Evolutionary conservation across 2,797 vertebrate species (phyloP), one percentile per base, ranked within the genome.

Genomic region (Schizopygopsis malacanthus): DNA sequence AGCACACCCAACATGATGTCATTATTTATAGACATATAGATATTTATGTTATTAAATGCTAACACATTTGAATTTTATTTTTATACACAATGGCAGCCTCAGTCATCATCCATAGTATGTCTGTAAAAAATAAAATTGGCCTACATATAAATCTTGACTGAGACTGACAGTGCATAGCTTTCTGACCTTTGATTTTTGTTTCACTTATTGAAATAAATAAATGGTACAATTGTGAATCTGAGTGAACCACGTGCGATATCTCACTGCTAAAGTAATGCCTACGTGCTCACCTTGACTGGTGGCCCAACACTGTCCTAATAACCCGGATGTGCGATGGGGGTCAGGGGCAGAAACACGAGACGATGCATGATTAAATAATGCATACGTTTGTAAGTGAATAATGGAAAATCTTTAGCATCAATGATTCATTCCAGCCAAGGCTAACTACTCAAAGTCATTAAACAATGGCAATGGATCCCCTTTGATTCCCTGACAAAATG

Each of bases 301-400:
- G 6, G 3, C 61, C 45, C 33, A 84, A 54, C 73, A 52, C 9
- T 28, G 47, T 54, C 13, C 2, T 75, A 8, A 41, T 13, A 33
- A 59, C n/a, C 6, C 50, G 41, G 13, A 47, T 10, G 54, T 65
- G 28, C 16, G 11, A 61, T n/a, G 18, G n/a, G 37, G 78, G 70
- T 59, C 69, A 59, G 47, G 70, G 61, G 77, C 70, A 45, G 86
- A 81, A 86, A 85, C 70, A 63, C 0, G 82, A 88, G 18, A 76
- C 15, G 25, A 25, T 41, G 65, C 47, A 37, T 45, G 43, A 45
- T 47, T 88, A 78, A 88, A 88, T 88, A 75, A 89, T 89, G 73
- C 52, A 89, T 69, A 50, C 25, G 22, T 84, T 76, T 56, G 63
- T 33, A 12, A 28, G 4, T 22, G 52, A 83, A 81, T 54, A 81